These are phyloP conservation scores for Nephrotoma appendiculata DNA, from an alignment of 2,888 invertebrate species.

Conservation along the genomic window DNA sequence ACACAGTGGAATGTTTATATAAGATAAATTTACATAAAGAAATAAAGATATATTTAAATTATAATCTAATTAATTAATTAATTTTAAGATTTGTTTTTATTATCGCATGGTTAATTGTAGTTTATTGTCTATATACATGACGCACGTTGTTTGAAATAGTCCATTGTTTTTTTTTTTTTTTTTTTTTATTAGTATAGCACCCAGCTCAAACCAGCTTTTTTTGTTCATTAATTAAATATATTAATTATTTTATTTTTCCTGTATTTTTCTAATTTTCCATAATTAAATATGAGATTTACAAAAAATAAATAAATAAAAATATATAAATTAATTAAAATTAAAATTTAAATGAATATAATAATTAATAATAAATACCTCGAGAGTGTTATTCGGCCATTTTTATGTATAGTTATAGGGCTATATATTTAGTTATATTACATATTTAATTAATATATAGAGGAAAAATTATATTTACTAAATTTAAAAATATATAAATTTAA, in stretches of 20 bases:
- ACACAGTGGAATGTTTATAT: background rate
- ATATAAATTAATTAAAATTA: background rate
- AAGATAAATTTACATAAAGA: background rate
- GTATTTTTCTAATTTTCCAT: background rate
- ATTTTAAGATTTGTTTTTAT: background rate
- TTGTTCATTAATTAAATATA: background rate
- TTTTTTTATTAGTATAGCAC: constrained; percentile 22
- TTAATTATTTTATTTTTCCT: background rate
- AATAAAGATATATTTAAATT: background rate
- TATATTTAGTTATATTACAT: too few species aligned
- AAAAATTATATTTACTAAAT: too few species aligned
- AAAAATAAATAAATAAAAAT: background rate
- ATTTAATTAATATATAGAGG: too few species aligned
- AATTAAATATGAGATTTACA: background rate
- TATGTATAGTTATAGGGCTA: background rate
- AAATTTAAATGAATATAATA: background rate
- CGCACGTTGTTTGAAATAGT: background rate
- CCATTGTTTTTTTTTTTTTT: background rate
- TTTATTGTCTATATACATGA: background rate
- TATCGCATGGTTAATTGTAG: background rate
- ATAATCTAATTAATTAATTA: background rate
- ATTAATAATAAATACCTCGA: background rate
- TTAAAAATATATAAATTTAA: background rate
- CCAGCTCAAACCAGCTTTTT: constrained; percentile 36
- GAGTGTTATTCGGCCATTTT: background rate